Evolutionary conservation across 1,140 invertebrate species (phyloP).

Genomic region (Eumaeus atala): DNA sequence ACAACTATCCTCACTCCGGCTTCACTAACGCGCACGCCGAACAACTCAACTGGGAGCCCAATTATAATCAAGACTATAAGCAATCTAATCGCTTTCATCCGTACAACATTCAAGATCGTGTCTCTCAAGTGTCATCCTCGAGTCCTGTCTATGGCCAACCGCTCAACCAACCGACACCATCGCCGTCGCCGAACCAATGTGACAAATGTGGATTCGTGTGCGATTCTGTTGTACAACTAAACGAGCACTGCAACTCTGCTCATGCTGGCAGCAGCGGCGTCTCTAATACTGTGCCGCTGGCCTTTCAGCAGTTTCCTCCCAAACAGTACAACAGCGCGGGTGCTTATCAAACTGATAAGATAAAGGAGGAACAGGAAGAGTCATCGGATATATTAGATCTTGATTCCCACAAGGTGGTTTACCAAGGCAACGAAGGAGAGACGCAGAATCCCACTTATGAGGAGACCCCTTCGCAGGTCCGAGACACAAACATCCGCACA

Average conservation of each 20-base stretch:
- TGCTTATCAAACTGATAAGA: conserved; percentile 64
- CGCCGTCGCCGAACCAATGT: conserved; percentile 81
- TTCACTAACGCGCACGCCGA: conserved; percentile 69
- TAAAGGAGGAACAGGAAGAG: conserved; percentile 79
- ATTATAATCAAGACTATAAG: conserved; percentile 73
- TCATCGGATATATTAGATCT: conserved; percentile 89
- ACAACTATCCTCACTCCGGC: conserved; percentile 65
- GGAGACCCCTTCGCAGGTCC: conserved; percentile 67
- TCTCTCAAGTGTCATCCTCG: conserved; percentile 77
- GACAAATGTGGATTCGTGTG: conserved; percentile 87
- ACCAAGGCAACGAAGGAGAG: conserved; percentile 74
- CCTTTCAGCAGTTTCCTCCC: conserved; percentile 69
- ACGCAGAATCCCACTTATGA: conserved; percentile 64
- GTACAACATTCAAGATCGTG: conserved; percentile 69
- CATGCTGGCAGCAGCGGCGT: conserved; percentile 74
- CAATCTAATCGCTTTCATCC: conserved; percentile 72
- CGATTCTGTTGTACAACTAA: conserved; percentile 80
- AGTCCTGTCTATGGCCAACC: conserved; percentile 77
- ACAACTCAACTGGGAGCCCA: conserved; percentile 66
- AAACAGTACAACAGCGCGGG: conserved; percentile 59
- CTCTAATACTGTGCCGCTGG: conserved; percentile 56
- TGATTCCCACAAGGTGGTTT: conserved; percentile 90
- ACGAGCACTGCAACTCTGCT: conserved; percentile 81
- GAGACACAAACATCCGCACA: conserved; percentile 75
- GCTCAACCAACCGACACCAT: conserved; percentile 75